Percentiles rank a stretch among this genome's conserved stretches.
phyloP scores from a whole-genome alignment of 2,888 invertebrate genomes.

The Patella caerulea region DNA sequence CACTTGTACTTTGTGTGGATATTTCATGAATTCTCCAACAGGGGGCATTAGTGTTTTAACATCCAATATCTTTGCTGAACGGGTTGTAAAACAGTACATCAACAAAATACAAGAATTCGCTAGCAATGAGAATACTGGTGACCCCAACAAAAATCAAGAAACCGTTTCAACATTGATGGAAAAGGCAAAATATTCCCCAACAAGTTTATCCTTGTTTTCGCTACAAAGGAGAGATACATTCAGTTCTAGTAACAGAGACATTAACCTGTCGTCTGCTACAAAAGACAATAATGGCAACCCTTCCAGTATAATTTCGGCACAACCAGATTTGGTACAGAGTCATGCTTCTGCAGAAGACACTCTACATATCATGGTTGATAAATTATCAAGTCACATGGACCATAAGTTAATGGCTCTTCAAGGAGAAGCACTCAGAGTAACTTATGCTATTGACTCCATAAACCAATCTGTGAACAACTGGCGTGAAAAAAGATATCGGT shows the following conservation, averaged over 20 bases:
- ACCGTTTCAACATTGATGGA: neutral
- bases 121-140: no score
- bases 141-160: neutral
- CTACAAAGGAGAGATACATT: neutral
- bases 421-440: constrained; percentile 40
- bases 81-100: constrained; percentile 19
- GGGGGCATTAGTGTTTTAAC: constrained; percentile 27
- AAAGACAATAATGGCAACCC: neutral
- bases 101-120: constrained; percentile 5
- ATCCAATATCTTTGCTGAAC: constrained; percentile 28
- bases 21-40: constrained; percentile 24
- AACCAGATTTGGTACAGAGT: neutral
- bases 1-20: constrained; percentile 35
- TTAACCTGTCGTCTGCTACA: neutral
- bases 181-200: neutral
- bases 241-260: neutral
- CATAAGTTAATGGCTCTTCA: constrained; percentile 38
- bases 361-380: neutral
- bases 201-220: neutral
- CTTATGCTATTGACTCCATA: constrained; percentile 41
- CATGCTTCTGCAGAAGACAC: constrained; percentile 2
- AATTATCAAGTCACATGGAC: neutral
- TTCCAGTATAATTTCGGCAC: neutral
- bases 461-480: constrained; percentile 42
- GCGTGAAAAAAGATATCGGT: constrained; percentile 41